phyloP scores from a whole-genome alignment of 2,113 vertebrate genomes.

The Pimephales promelas region DNA sequence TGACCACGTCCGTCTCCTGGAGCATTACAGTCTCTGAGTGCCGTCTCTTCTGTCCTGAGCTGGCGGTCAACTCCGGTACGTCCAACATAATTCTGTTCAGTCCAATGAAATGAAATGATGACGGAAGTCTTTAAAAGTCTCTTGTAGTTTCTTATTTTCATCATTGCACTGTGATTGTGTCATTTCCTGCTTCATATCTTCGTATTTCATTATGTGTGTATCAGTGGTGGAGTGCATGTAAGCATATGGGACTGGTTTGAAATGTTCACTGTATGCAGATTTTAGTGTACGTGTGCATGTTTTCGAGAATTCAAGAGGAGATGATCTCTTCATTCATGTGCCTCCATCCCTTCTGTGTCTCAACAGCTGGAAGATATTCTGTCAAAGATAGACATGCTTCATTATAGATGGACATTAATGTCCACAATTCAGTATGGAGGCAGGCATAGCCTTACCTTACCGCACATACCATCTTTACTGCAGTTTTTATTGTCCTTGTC shows the following conservation, averaged over 20 bases:
- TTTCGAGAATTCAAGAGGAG: conserved; percentile 66
- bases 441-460: conserved; percentile 83
- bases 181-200: neutral
- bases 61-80: neutral
- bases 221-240: conserved; percentile 10
- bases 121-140: conserved; percentile 47
- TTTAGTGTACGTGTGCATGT: conserved; percentile 15
- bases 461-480: conserved; percentile 85
- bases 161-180: conserved; percentile 53
- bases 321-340: conserved; percentile 82
- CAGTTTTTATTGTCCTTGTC: conserved; percentile 86
- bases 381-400: conserved; percentile 65
- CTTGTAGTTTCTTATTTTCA: conserved; percentile 57
- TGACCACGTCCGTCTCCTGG: conserved; percentile 12
- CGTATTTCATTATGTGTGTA: conserved; percentile 11
- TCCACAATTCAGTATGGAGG: conserved; percentile 55
- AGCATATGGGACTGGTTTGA: conserved; percentile 11
- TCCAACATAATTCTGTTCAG: conserved; percentile 50
- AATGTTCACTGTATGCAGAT: conserved; percentile 9
- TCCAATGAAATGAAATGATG: conserved; percentile 43
- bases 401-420: conserved; percentile 70
- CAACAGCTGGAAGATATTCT: conserved; percentile 96
- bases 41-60: neutral
- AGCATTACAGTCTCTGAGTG: neutral
- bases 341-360: conserved; percentile 89